phyloP scores from a whole-genome alignment of 2,113 vertebrate genomes.

The Irena cyanogastra region DNA sequence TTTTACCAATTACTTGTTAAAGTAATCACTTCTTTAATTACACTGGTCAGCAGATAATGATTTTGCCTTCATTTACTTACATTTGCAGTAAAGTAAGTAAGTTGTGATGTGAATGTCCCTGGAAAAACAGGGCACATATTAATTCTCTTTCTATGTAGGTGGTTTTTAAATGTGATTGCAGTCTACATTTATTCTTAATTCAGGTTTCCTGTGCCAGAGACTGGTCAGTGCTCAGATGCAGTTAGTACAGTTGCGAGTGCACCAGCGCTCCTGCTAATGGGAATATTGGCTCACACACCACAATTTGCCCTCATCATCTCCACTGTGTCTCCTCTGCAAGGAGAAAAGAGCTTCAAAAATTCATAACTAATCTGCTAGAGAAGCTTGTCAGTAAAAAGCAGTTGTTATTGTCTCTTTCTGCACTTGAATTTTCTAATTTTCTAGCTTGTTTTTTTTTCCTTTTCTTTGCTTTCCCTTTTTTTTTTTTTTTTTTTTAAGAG shows the following conservation, averaged over 20 bases:
- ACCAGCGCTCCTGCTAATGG: not conserved
- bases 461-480: no score
- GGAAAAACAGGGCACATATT: not conserved
- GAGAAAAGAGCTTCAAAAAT: not conserved
- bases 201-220: not conserved
- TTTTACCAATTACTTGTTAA: slow-evolving; percentile 71
- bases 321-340: not conserved
- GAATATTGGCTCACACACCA: not conserved
- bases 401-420: not conserved
- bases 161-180: not conserved
- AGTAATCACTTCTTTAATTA: slow-evolving; percentile 74
- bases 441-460: not conserved
- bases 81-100: no score
- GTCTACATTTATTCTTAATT: not conserved
- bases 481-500: not conserved
- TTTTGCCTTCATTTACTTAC: slow-evolving; percentile 37
- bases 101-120: not conserved
- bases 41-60: slow-evolving; percentile 67
- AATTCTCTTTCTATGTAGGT: not conserved
- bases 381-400: not conserved
- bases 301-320: not conserved
- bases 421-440: not conserved
- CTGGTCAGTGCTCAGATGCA: not conserved
- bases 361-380: not conserved
- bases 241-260: not conserved